Conservation (phyloP, 2,797 vertebrate genomes). For the Enoplosus armatus region DNA sequence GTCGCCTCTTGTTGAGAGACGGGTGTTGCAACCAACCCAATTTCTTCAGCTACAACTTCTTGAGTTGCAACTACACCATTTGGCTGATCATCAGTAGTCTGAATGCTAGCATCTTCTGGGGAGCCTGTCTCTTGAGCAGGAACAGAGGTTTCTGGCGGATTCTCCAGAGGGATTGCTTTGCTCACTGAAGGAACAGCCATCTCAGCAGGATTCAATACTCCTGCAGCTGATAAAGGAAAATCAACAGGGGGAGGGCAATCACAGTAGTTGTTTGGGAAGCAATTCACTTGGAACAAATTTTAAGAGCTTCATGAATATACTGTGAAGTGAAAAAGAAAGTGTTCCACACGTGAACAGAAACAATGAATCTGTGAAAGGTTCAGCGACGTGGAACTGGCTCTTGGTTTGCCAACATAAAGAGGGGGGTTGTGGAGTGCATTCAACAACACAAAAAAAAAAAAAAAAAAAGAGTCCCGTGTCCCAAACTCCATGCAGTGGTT, state of each 20-base stretch:
- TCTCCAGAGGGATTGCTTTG: constrained; percentile 64
- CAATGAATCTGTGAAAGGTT: constrained; percentile 37
- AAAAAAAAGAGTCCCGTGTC: constrained; percentile 22
- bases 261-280: constrained; percentile 58
- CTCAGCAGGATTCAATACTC: constrained; percentile 67
- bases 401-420: constrained; percentile 5
- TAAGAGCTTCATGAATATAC: constrained; percentile 17
- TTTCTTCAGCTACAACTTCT: constrained; percentile 38
- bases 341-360: constrained; percentile 52
- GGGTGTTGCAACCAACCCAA: constrained; percentile 11
- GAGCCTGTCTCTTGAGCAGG: constrained; percentile 37
- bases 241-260: constrained; percentile 48
- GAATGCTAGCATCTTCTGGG: constrained; percentile 44
- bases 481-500: constrained; percentile 70
- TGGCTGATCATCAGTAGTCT: constrained; percentile 50
- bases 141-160: constrained; percentile 55
- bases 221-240: constrained; percentile 70
- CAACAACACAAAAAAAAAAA: constrained; percentile 5
- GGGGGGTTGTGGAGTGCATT: constrained; percentile 19
- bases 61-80: constrained; percentile 57
- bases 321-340: constrained; percentile 43
- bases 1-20: constrained; percentile 24
- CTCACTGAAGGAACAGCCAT: constrained; percentile 66
- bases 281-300: constrained; percentile 11
- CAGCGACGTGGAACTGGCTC: constrained; percentile 11